Evolutionary conservation across 1,140 invertebrate species (phyloP).

Genomic region (Marisa cornuarietis): DNA sequence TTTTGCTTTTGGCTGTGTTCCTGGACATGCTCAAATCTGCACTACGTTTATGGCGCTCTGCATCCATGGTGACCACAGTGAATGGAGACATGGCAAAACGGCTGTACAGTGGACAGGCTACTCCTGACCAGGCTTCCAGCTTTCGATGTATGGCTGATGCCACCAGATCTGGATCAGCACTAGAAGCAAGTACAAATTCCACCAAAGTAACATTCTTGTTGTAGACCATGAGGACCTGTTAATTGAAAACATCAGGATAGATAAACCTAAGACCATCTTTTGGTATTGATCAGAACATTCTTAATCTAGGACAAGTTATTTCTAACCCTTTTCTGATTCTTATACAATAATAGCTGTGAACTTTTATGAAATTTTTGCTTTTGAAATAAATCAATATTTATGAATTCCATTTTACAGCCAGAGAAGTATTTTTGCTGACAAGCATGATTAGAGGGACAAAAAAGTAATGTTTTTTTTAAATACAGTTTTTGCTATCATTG

Average conservation of each 20-base stretch:
- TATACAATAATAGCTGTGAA: background rate
- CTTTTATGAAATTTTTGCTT: background rate
- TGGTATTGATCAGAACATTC: background rate
- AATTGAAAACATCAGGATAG: background rate
- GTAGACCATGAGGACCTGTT: constrained; percentile 42
- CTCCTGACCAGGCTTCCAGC: constrained; percentile 34
- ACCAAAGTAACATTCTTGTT: constrained; percentile 34
- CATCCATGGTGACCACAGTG: constrained; percentile 19
- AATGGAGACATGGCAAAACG: constrained; percentile 36
- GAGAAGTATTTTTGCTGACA: too few species aligned
- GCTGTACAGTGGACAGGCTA: constrained; percentile 31
- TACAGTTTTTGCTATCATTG: too few species aligned
- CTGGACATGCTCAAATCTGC: constrained; percentile 28
- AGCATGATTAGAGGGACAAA: too few species aligned
- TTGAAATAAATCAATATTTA: background rate
- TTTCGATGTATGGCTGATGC: constrained; percentile 33
- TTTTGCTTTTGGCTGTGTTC: constrained; percentile 27
- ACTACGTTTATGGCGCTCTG: constrained; percentile 26
- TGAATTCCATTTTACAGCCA: background rate
- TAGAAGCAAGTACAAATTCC: constrained; percentile 20
- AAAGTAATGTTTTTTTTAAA: too few species aligned
- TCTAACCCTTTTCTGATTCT: background rate
- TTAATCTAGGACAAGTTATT: background rate
- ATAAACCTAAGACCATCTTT: background rate
- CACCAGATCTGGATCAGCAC: constrained; percentile 22